Percentiles rank a stretch among this genome's conserved stretches.
These are phyloP conservation scores for Pilophorus perplexus DNA, from an alignment of 2,888 invertebrate genomes.

Conservation along the genomic window DNA sequence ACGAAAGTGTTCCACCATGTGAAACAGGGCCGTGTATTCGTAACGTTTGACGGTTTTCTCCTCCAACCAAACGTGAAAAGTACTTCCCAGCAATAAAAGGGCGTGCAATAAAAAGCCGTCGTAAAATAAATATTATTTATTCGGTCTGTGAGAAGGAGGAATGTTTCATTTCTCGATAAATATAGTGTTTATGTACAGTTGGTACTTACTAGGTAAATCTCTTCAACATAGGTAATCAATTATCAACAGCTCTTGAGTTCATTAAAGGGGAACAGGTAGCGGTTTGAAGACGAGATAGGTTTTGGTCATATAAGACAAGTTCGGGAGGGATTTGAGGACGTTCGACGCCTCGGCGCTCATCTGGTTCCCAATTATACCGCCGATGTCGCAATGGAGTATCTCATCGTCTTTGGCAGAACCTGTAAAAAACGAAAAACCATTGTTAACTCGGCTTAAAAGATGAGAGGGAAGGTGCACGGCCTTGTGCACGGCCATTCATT, in stretches of 20 bases:
- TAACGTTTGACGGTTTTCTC: no score
- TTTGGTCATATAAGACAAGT: conserved; percentile 48
- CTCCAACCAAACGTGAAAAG: no score
- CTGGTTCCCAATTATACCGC: conserved; percentile 16
- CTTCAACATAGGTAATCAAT: conserved; percentile 5
- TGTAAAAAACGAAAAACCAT: no score
- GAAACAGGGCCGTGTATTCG: no score
- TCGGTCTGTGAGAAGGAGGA: conserved; percentile 17
- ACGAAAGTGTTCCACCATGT: no score
- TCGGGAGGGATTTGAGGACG: conserved; percentile 47
- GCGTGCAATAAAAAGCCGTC: no score
- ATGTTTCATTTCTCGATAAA: conserved; percentile 17
- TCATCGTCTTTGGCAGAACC: conserved; percentile 25
- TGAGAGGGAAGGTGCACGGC: no score
- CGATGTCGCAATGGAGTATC: conserved; percentile 22
- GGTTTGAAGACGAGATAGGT: conserved; percentile 45
- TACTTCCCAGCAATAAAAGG: no score
- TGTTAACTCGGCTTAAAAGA: no score
- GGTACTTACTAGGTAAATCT: background rate
- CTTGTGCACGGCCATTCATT: no score
- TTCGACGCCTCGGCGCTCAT: conserved; percentile 47
- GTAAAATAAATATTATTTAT: conserved; percentile 35
- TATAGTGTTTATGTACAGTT: conserved; percentile 20
- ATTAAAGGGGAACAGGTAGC: background rate
- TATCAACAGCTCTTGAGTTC: background rate